These are phyloP conservation scores for Lepidocolaptes lacrymiger DNA, from an alignment of 2,797 vertebrate species.

Conservation along the genomic window DNA sequence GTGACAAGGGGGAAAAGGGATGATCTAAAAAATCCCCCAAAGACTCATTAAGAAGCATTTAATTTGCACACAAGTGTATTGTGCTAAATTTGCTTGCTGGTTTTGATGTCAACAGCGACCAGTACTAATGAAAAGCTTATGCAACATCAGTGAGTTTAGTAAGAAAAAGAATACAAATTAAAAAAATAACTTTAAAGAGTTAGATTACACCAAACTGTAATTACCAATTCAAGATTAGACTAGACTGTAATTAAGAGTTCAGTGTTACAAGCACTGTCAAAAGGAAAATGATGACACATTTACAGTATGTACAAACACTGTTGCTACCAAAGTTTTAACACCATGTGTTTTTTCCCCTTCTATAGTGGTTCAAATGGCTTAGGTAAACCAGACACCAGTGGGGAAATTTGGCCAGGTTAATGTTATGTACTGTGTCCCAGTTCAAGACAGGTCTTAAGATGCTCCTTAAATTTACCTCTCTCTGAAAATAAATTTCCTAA, in stretches of 20 bases:
- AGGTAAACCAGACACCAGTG: background rate
- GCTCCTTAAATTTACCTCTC: background rate
- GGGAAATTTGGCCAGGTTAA: background rate
- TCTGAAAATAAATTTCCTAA: background rate
- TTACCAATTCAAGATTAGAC: background rate
- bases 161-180: background rate
- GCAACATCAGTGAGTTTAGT: constrained; percentile 40
- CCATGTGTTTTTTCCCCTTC: background rate
- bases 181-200: background rate
- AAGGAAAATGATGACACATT: background rate
- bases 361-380: background rate
- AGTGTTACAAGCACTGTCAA: background rate
- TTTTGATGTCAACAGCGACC: constrained; percentile 68
- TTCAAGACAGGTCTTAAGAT: background rate
- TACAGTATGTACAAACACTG: background rate
- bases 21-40: constrained; percentile 66
- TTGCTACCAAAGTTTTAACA: background rate
- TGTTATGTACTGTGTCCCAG: background rate
- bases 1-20: background rate
- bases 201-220: background rate
- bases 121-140: constrained; percentile 65
- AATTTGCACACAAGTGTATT: constrained; percentile 49
- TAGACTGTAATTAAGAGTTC: constrained; percentile 1
- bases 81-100: constrained; percentile 72
- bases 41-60: constrained; percentile 74